Base-by-base conservation (phyloP, 2,113 vertebrate species). In the Osmerus mordax region DNA sequence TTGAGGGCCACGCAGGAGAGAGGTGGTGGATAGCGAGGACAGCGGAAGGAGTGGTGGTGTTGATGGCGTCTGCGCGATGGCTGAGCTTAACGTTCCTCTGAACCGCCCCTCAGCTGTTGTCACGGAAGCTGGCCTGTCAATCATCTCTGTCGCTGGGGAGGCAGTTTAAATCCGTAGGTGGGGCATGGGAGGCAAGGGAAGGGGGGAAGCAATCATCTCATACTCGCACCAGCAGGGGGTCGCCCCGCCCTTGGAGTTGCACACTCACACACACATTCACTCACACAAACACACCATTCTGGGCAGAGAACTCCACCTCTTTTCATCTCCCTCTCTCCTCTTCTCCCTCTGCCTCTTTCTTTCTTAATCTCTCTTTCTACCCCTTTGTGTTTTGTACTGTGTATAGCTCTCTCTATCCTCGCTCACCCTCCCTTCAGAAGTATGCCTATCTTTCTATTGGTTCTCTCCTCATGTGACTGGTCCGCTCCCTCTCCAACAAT, bases 81-180 rank as follows among this genome's bases (percentile, higher is more conserved):
- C 36, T 19, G n/a, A 53, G n/a, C 73, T 72, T 70, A 77, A 52
- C 54, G 56, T 56, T 56, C 36, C 51, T 69, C 12, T 18, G 52
- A 54, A 25, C 19, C 23, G 1, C 14, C n/a, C 29, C 18, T 11
- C 16, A 11, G 25, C 59, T 65, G 51, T 60, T 71, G 70, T 74
- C 36, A 67, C 14, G 11, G 59, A 68, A 78, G 65, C 70, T 59
- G 53, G 65, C 55, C 67, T 76, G 65, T 62, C 71, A 70, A 6
- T 74, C 70, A 67, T 68, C n/a, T 4, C n/a, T 52, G 65, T 11
- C n/a, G 1, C 29, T 1, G 12, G 29, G n/a, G 23, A 41, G 11
- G 3, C 18, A 28, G 52, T 28, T 19, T 59, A 79, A 79, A 83
- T 83, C 81, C 72, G 64, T 64, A 72, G 36, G 66, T 23, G 54